phyloP scores from a whole-genome alignment of 2,888 invertebrate species.

The Drosophila pseudotakahashii region DNA sequence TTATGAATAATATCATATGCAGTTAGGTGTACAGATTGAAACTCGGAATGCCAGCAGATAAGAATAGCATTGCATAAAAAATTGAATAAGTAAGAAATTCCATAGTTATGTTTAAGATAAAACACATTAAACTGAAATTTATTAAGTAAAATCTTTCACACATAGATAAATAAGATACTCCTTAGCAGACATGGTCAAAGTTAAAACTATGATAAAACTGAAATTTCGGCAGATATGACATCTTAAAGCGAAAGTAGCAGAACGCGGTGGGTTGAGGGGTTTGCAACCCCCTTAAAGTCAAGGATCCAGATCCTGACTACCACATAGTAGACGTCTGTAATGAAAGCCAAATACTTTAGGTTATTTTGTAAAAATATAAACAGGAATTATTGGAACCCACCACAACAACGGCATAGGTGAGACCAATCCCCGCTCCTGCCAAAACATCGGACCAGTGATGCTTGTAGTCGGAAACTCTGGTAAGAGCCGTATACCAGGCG shows the following conservation, averaged over 20 bases:
- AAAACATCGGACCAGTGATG: conserved; percentile 99
- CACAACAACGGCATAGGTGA: conserved; percentile 88
- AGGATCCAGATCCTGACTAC: conserved; percentile 37
- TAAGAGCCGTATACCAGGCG: conserved; percentile 94
- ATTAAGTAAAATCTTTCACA: conserved; percentile 56
- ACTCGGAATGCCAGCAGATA: background rate
- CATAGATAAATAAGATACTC: conserved; percentile 35
- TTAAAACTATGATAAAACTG: conserved; percentile 39
- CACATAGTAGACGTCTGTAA: conserved; percentile 70
- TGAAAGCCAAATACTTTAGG: background rate
- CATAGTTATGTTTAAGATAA: background rate
- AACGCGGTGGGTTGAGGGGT: conserved; percentile 28
- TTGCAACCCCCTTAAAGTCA: conserved; percentile 24
- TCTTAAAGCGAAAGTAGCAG: conserved; percentile 31
- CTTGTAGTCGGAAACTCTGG: conserved; percentile 97
- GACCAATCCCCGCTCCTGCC: conserved; percentile 90
- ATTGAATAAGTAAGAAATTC: background rate
- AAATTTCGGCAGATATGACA: conserved; percentile 26
- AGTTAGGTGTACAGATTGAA: conserved; percentile 6
- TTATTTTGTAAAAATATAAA: background rate
- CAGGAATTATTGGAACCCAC: conserved; percentile 85
- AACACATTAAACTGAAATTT: conserved; percentile 50
- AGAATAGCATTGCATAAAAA: background rate
- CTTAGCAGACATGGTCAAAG: conserved; percentile 21
- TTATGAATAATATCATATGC: background rate